phyloP scores from a whole-genome alignment of 2,797 vertebrate genomes.

The Capromys pilorides region DNA sequence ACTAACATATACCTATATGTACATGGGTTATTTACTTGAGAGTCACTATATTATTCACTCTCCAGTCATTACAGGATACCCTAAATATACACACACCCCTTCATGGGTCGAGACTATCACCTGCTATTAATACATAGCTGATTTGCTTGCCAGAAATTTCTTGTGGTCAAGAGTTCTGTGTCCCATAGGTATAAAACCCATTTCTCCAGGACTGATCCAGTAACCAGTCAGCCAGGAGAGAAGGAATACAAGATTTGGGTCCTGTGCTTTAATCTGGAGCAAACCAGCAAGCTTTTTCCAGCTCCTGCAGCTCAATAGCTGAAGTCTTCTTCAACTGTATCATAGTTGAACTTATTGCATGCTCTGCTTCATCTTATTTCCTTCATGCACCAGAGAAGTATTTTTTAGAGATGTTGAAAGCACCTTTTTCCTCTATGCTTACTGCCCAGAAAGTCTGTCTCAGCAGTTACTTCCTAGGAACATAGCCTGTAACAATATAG shows the following conservation, averaged over 20 bases:
- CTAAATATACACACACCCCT: background rate
- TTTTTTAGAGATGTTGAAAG: background rate
- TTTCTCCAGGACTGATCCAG: background rate
- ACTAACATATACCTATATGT: background rate
- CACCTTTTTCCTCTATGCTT: background rate
- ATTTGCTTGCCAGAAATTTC: background rate
- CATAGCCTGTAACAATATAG: background rate
- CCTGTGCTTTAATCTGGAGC: background rate
- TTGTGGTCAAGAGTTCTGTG: background rate
- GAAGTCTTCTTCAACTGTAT: background rate
- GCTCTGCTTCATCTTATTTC: background rate
- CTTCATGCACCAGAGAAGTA: background rate
- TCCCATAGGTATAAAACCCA: background rate
- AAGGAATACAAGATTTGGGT: background rate
- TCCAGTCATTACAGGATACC: background rate
- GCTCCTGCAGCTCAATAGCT: background rate
- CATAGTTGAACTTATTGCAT: background rate
- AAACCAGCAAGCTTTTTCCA: background rate
- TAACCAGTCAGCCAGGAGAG: background rate
- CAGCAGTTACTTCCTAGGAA: background rate
- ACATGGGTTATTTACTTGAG: background rate
- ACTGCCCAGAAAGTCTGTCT: background rate
- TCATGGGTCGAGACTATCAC: background rate
- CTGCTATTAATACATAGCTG: background rate
- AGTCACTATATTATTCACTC: background rate